These are phyloP conservation scores for Carpatolechia fugitivella DNA, from an alignment of 2,888 invertebrate genomes.

Conservation along the genomic window DNA sequence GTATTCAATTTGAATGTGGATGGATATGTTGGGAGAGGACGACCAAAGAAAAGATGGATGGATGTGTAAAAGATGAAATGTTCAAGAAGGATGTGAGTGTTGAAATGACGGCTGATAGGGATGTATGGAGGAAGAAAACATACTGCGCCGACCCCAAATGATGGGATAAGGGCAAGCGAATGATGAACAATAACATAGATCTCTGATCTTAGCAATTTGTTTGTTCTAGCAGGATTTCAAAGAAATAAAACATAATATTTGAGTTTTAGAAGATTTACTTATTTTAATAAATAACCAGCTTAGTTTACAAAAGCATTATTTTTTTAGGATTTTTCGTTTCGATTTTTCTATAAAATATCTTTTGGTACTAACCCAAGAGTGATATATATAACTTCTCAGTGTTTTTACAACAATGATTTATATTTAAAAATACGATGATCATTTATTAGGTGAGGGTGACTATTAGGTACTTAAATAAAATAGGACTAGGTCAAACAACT, in stretches of 20 bases:
- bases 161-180: no score
- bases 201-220: not conserved
- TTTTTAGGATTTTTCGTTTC: slow-evolving; percentile 43
- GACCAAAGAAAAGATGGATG: no score
- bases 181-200: no score
- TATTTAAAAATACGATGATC: slow-evolving; percentile 32
- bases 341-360: slow-evolving; percentile 46
- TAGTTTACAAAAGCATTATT: slow-evolving; percentile 70
- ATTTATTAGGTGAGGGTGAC: slow-evolving; percentile 24
- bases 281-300: slow-evolving; percentile 74
- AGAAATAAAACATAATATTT: slow-evolving; percentile 45
- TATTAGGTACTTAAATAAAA: slow-evolving; percentile 10
- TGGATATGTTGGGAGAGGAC: no score
- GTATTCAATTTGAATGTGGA: no score
- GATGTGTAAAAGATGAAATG: no score
- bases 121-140: no score
- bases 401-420: slow-evolving; percentile 27
- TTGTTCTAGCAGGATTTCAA: no score
- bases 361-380: slow-evolving; percentile 36
- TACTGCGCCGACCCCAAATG: no score
- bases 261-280: slow-evolving; percentile 69
- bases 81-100: no score
- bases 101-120: no score
- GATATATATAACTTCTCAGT: slow-evolving; percentile 26
- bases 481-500: slow-evolving; percentile 57